A percentile compares a stretch with the other conserved stretches of the same genome.
These are phyloP conservation scores for Tenthredo notha DNA, from an alignment of 2,888 invertebrate species.

Conservation along the genomic window DNA sequence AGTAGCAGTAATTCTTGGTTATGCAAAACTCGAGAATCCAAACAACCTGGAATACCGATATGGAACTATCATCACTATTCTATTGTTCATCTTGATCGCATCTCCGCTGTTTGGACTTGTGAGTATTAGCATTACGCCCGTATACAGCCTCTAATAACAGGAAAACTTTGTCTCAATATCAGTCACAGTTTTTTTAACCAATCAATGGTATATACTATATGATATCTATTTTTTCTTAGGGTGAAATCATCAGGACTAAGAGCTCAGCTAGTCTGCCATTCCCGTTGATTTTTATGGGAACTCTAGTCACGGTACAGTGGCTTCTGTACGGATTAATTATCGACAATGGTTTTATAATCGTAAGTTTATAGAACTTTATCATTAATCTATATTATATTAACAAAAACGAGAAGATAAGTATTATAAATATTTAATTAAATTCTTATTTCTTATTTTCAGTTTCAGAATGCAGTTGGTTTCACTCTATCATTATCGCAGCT, in stretches of 20 bases:
- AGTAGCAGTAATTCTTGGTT: slow-evolving; percentile 82
- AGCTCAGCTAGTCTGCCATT: slow-evolving; percentile 94
- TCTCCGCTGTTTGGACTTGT: slow-evolving; percentile 87
- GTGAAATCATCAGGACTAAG: slow-evolving; percentile 88
- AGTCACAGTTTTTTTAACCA: not conserved
- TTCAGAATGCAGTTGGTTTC: slow-evolving; percentile 87
- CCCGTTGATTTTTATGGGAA: slow-evolving; percentile 91
- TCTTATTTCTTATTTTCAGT: slow-evolving; percentile 81
- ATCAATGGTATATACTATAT: slow-evolving; percentile 7
- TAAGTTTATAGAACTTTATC: slow-evolving; percentile 78
- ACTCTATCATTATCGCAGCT: slow-evolving; percentile 83
- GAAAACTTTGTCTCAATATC: not conserved
- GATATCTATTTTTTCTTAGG: slow-evolving; percentile 79
- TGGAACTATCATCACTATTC: slow-evolving; percentile 85
- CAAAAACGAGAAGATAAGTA: not conserved
- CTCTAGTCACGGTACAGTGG: slow-evolving; percentile 90
- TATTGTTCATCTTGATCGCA: slow-evolving; percentile 85
- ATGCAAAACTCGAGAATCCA: slow-evolving; percentile 85
- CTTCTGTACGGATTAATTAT: slow-evolving; percentile 89
- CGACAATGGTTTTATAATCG: slow-evolving; percentile 87
- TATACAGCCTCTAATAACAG: not conserved
- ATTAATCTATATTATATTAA: not conserved
- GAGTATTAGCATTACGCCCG: slow-evolving; percentile 72
- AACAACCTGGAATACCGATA: slow-evolving; percentile 84
- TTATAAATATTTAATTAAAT: slow-evolving; percentile 20